Evolutionary conservation across 1,140 invertebrate genomes (phyloP).

Genomic region (Streblospio benedicti): DNA sequence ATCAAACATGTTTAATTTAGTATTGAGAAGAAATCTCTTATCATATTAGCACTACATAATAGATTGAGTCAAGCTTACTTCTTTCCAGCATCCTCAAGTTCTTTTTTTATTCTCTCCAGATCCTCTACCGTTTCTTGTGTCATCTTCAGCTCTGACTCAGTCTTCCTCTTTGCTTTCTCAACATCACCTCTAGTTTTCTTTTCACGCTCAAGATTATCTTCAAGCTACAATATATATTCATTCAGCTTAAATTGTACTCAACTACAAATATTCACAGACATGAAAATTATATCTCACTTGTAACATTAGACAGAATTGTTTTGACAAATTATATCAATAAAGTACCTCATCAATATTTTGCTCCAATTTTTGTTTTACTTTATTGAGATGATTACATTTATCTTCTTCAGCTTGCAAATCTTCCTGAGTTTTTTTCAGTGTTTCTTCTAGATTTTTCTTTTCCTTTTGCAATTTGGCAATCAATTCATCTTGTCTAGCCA

Average conservation of each 20-base stretch:
- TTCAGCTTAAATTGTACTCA: not conserved
- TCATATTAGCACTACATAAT: no score
- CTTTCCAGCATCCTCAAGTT: slow-evolving; percentile 73
- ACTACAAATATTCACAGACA: not conserved
- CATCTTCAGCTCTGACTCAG: slow-evolving; percentile 95
- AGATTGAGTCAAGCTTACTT: no score
- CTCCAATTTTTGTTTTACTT: slow-evolving; percentile 95
- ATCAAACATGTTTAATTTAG: no score
- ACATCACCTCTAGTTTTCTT: slow-evolving; percentile 96
- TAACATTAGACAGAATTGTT: not conserved
- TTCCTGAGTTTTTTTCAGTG: slow-evolving; percentile 89
- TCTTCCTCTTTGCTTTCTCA: slow-evolving; percentile 84
- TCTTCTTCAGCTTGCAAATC: slow-evolving; percentile 95
- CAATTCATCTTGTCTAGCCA: slow-evolving; percentile 96
- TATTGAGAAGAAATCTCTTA: no score
- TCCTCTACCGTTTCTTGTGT: slow-evolving; percentile 96
- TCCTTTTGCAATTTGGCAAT: slow-evolving; percentile 99
- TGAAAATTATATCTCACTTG: not conserved
- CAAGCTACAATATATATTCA: slow-evolving; percentile 52
- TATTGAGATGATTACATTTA: slow-evolving; percentile 98
- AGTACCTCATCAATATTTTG: slow-evolving; percentile 82
- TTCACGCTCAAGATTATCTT: slow-evolving; percentile 93
- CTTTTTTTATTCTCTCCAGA: slow-evolving; percentile 94
- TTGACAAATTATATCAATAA: not conserved
- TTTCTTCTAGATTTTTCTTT: slow-evolving; percentile 92